Conservation (phyloP, 2,888 invertebrate species). For the Pocota personata region DNA sequence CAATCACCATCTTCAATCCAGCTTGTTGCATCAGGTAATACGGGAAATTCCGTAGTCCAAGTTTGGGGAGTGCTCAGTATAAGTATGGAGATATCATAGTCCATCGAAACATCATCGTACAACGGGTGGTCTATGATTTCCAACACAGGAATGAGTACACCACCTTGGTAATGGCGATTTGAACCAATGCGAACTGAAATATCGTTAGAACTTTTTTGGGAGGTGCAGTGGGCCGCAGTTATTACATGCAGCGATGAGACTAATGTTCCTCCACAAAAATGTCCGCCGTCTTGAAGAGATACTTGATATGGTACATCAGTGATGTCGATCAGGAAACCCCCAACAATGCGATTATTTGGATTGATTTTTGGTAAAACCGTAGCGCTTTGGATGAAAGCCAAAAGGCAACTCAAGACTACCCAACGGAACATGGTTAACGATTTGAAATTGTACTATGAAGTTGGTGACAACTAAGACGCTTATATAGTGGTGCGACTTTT, state of each 20-base stretch:
- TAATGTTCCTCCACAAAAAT: conserved; percentile 10
- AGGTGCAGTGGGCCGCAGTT: conserved; percentile 9
- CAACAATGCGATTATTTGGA: conserved; percentile 39
- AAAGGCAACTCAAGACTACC: neutral
- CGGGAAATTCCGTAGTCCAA: neutral
- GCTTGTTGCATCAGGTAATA: neutral
- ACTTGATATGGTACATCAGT: conserved; percentile 42
- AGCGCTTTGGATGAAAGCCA: neutral
- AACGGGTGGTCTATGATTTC: neutral
- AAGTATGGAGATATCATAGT: neutral
- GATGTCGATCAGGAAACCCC: conserved; percentile 27
- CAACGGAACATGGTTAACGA: neutral
- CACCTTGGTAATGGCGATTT: neutral
- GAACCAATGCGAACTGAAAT: conserved; percentile 14
- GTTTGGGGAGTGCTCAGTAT: neutral
- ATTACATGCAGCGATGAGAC: neutral
- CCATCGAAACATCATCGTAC: neutral
- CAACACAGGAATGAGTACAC: neutral
- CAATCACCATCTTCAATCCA: neutral
- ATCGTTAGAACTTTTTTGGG: neutral
- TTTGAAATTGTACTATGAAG: neutral
- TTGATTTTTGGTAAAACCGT: neutral
- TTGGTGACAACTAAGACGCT: neutral
- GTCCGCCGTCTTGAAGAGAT: conserved; percentile 6
- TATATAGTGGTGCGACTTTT: neutral